Base-by-base conservation (phyloP, 2,888 invertebrate genomes). In the Hetaerina titia region DNA sequence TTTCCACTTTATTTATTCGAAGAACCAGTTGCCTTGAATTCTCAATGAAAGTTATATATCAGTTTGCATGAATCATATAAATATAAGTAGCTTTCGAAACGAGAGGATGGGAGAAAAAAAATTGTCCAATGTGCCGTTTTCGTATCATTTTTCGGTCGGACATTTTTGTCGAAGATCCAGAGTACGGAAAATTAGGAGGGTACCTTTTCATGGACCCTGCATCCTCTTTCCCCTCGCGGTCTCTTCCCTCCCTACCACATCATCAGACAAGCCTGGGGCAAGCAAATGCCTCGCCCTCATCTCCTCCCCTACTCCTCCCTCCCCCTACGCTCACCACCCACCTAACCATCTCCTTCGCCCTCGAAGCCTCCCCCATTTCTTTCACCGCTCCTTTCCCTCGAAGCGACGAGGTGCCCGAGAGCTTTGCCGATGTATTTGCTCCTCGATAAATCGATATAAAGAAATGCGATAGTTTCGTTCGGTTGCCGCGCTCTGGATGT, bases 381-480 rank as follows among this genome's bases (percentile, higher is more conserved):
- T 22, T 74, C 22, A 11, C 69, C 69, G 8, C 57, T 74, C n/a
- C 58, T 9, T 5, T 22, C 58, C n/a, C 11, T 19, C n/a, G 58
- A 22, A 57, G 19, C 89, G 8, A 57, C 89, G 57, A 9, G 69
- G 69, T n/a, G n/a, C 69, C 69, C n/a, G 31, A 81, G 22, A 81
- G 31, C 56, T 19, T 56, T 74, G 69, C 69, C 92, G 92, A 92
- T 92, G 69, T 92, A 69, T 92, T 92, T 92, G 69, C 92, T 69
- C 56, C 22, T 74, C 92, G 92, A 92, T 92, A 92, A 92, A 92
- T 92, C 92, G 92, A 92, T 92, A 92, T 69, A 92, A 92, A 92
- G 64, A 92, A 92, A 74, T 56, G 69, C 92, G 92, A 92, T 92
- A 92, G 74, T 89, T 89, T 9, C 74, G 25, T 64, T 56, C 69